Percentiles rank a stretch among this genome's conserved stretches.
These are phyloP conservation scores for Epirrhoe tristata DNA, from an alignment of 2,888 invertebrate species.

Conservation along the genomic window DNA sequence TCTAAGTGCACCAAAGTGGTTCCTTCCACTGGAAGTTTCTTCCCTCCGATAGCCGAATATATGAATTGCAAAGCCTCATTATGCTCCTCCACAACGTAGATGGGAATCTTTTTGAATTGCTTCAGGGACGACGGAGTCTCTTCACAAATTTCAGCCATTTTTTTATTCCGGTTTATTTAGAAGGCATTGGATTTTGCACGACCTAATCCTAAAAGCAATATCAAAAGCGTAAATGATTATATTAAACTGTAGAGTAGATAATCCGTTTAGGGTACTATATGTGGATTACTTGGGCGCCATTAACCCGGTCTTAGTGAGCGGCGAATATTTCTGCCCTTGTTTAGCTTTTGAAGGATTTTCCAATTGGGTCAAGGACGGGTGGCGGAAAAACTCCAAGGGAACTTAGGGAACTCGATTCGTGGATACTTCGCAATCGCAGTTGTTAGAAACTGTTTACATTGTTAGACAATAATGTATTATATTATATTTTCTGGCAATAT, in stretches of 20 bases:
- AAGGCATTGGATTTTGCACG: conserved; percentile 15
- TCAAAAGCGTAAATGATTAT: conserved; percentile 7
- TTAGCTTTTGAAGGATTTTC: conserved; percentile 52
- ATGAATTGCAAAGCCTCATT: conserved; percentile 92
- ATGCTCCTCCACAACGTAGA: conserved; percentile 92
- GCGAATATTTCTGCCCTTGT: conserved; percentile 44
- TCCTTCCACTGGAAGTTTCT: conserved; percentile 91
- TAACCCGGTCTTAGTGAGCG: conserved; percentile 20
- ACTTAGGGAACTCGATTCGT: conserved; percentile 47
- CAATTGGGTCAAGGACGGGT: conserved; percentile 67
- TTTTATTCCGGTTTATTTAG: conserved; percentile 23
- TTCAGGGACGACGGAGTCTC: conserved; percentile 61
- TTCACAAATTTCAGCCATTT: conserved; percentile 48
- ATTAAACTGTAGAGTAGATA: conserved; percentile 3
- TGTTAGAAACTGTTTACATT: conserved; percentile 52
- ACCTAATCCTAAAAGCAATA: conserved; percentile 24
- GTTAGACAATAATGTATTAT: conserved; percentile 43
- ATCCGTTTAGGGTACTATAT: conserved; percentile 11
- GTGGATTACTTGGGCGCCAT: conserved; percentile 19
- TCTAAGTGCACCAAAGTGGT: conserved; percentile 94
- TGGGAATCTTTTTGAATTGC: conserved; percentile 88
- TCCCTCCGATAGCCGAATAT: conserved; percentile 91
- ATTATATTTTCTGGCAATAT: conserved; percentile 20
- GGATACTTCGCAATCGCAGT: conserved; percentile 64
- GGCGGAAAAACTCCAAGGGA: conserved; percentile 55